These are phyloP conservation scores for Aradophagus sp. DNA, from an alignment of 1,140 invertebrate species.

Conservation along the genomic window DNA sequence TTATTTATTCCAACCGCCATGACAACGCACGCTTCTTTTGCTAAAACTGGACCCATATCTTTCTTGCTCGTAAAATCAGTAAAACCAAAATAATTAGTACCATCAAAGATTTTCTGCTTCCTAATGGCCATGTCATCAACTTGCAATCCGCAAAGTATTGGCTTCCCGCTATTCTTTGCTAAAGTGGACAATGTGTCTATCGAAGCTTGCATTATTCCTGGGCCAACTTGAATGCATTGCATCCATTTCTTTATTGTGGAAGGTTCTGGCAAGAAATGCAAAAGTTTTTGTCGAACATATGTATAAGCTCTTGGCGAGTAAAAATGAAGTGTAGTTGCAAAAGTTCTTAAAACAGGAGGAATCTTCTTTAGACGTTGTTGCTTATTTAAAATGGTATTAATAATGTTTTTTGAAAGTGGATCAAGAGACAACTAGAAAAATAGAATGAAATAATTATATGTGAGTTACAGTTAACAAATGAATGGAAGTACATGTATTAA, in stretches of 20 bases:
- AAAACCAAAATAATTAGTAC: slow-evolving; percentile 22
- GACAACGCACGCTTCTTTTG: slow-evolving; percentile 59
- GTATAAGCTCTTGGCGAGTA: background rate
- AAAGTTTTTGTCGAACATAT: background rate
- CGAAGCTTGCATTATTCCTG: background rate
- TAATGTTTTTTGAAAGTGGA: background rate
- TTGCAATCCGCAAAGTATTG: background rate
- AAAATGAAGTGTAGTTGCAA: background rate
- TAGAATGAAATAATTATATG: too few species aligned
- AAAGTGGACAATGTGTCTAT: background rate
- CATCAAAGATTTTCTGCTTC: slow-evolving; percentile 28
- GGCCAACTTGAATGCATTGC: background rate
- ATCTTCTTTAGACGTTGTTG: background rate
- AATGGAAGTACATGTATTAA: too few species aligned
- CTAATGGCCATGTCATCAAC: slow-evolving; percentile 28
- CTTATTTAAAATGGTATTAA: background rate
- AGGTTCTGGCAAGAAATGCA: background rate
- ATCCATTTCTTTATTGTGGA: background rate
- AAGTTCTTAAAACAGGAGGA: background rate
- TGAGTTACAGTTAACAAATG: too few species aligned
- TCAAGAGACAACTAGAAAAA: background rate
- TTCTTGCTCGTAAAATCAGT: slow-evolving; percentile 28
- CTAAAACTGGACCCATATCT: slow-evolving; percentile 13
- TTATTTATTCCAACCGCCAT: slow-evolving; percentile 54
- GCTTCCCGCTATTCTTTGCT: background rate